phyloP scores from a whole-genome alignment of 2,113 vertebrate species.

The Triplophysa dalaica region DNA sequence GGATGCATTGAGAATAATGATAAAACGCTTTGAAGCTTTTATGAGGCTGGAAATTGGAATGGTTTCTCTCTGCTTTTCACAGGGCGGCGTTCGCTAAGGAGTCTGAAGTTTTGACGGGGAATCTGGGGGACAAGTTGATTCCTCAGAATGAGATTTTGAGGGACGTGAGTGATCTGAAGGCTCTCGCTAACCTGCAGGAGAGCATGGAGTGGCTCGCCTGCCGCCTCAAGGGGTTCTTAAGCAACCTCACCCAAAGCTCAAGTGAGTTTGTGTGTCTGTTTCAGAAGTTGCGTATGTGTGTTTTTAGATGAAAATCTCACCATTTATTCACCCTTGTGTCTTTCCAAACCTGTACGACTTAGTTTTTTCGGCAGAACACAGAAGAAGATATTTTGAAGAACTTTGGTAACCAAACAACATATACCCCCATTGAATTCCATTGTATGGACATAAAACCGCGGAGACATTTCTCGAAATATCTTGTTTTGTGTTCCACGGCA shows the following conservation, averaged over 20 bases:
- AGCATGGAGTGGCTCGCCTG: constrained; percentile 95
- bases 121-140: constrained; percentile 95
- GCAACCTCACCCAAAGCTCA: constrained; percentile 78
- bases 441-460: too few species aligned
- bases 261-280: constrained; percentile 76
- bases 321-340: too few species aligned
- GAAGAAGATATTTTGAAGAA: too few species aligned
- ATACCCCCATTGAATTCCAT: too few species aligned
- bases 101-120: constrained; percentile 95
- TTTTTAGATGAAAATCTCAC: not conserved
- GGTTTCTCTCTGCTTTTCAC: constrained; percentile 28
- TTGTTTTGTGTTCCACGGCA: too few species aligned
- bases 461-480: too few species aligned
- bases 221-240: constrained; percentile 83
- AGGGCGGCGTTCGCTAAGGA: constrained; percentile 96
- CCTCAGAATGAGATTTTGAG: constrained; percentile 92
- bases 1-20: too few species aligned
- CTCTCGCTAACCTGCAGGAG: constrained; percentile 95
- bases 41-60: not conserved
- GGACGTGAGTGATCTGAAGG: constrained; percentile 95
- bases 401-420: too few species aligned
- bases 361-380: too few species aligned
- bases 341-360: too few species aligned
- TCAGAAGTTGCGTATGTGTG: not conserved
- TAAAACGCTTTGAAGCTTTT: too few species aligned